phyloP scores from a whole-genome alignment of 2,797 vertebrate species.

The Enteromius afrohamiltoni region DNA sequence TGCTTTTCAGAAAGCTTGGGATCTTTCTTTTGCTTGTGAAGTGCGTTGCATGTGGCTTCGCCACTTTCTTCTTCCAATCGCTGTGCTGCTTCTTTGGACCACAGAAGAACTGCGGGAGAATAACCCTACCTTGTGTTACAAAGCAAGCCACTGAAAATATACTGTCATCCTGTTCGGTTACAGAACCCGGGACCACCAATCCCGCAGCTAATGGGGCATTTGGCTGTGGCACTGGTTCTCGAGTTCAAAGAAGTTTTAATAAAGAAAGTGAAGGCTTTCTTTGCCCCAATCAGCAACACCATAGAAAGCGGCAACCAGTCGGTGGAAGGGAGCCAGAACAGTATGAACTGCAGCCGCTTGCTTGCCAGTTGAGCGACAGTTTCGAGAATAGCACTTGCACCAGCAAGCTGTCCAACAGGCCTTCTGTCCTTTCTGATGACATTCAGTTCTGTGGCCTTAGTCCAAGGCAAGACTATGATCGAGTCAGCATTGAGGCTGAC shows the following conservation, averaged over 20 bases:
- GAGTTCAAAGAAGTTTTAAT: slow-evolving; percentile 71
- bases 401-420: slow-evolving; percentile 95
- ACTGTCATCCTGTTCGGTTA: slow-evolving; percentile 66
- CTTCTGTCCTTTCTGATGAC: slow-evolving; percentile 94
- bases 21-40: slow-evolving; percentile 96
- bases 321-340: slow-evolving; percentile 82
- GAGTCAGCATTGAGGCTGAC: slow-evolving; percentile 63
- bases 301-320: slow-evolving; percentile 68
- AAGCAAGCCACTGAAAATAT: slow-evolving; percentile 68
- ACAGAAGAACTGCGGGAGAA: slow-evolving; percentile 89
- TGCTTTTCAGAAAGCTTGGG: slow-evolving; percentile 93
- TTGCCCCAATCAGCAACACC: slow-evolving; percentile 75
- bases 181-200: slow-evolving; percentile 69
- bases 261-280: slow-evolving; percentile 74
- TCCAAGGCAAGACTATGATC: slow-evolving; percentile 70
- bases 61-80: slow-evolving; percentile 98
- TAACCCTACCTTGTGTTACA: slow-evolving; percentile 85
- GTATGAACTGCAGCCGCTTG: slow-evolving; percentile 93
- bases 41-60: slow-evolving; percentile 94
- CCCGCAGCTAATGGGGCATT: slow-evolving; percentile 81
- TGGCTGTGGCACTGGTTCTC: slow-evolving; percentile 71
- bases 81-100: slow-evolving; percentile 97
- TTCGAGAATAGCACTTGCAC: slow-evolving; percentile 99
- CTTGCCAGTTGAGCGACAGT: slow-evolving; percentile 92
- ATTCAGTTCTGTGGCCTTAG: slow-evolving; percentile 84